Base-by-base conservation (phyloP, 2,797 vertebrate genomes). In the Gallinago solitaria region DNA sequence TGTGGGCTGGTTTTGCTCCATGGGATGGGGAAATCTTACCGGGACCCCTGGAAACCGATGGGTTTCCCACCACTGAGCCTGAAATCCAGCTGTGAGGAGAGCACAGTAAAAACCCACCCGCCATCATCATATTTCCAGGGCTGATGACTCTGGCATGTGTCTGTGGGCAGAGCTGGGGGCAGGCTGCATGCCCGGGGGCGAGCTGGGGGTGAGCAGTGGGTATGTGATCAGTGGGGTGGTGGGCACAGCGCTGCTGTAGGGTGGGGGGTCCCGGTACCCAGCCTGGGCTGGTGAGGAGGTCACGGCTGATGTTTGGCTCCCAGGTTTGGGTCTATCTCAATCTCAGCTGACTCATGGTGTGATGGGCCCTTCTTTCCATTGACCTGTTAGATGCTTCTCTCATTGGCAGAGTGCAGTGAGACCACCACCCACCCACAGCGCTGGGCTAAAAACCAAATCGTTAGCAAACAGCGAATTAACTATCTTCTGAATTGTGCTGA, bases 401-500 rank as follows among this genome's bases (percentile, higher is more conserved):
- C 9, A 1, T 43, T 45, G 53, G 67, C 57, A 74, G 53, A 28
- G 73, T 32, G 32, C 48, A 78, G 48, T 0, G 2, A 85, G 83
- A 60, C 80, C 78, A 32, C 51, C 81, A 47, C 8, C 5, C 27
- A 35, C 27, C 48, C 50, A 2, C 74, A 59, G 75, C 1, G 0
- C 35, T 0, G 0, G 47, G 69, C 80, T 77, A n/a, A 89, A 81
- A 75, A 60, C 10, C 45, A n/a, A 35, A 56, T 69, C 3, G 3
- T 41, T 35, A 63, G 78, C 67, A 92, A 93, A 84, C 68, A 89
- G 32, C 47, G 84, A 83, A 90, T 79, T 50, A 84, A 35, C 71
- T 33, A 2, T 53, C 63, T 59, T 70, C 59, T 8, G 39, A 65
- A 73, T 47, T 68, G 60, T 70, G 81, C 87, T 77, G 79, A 83